phyloP scores from a whole-genome alignment of 2,888 invertebrate species.

The Choreutis nemorana region DNA sequence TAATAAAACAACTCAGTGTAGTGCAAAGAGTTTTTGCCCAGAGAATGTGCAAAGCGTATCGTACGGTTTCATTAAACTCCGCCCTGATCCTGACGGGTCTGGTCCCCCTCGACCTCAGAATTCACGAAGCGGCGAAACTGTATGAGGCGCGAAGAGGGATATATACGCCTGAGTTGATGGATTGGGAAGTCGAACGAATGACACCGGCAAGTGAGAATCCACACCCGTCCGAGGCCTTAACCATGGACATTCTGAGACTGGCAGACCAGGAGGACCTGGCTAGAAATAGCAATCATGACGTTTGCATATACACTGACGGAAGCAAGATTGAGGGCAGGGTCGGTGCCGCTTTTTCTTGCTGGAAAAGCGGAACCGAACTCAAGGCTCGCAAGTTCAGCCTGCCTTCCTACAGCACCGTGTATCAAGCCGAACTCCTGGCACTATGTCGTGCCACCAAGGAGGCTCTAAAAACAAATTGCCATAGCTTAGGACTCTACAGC shows the following conservation, averaged over 20 bases:
- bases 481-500: constrained; percentile 1
- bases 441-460: background rate
- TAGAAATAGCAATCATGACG: background rate
- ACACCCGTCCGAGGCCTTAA: background rate
- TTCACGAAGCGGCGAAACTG: constrained; percentile 9
- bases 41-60: constrained; percentile 8
- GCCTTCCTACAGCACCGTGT: background rate
- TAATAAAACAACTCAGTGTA: constrained; percentile 5
- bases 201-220: background rate
- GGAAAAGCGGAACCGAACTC: background rate
- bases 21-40: constrained; percentile 9
- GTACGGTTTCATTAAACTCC: constrained; percentile 11
- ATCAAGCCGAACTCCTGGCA: background rate
- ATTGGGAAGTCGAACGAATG: background rate
- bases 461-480: background rate
- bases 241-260: too few relatives aligned
- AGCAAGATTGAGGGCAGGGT: background rate
- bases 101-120: constrained; percentile 12
- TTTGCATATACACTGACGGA: background rate
- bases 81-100: constrained; percentile 11
- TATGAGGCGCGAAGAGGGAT: constrained; percentile 5
- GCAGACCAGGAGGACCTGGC: background rate
- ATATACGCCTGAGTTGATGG: background rate
- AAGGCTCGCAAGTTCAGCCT: background rate
- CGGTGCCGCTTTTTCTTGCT: background rate